Percentiles rank a stretch among this genome's conserved stretches.
Conservation (phyloP, 2,888 invertebrate genomes). For the Scaptomyza caliginosa region DNA sequence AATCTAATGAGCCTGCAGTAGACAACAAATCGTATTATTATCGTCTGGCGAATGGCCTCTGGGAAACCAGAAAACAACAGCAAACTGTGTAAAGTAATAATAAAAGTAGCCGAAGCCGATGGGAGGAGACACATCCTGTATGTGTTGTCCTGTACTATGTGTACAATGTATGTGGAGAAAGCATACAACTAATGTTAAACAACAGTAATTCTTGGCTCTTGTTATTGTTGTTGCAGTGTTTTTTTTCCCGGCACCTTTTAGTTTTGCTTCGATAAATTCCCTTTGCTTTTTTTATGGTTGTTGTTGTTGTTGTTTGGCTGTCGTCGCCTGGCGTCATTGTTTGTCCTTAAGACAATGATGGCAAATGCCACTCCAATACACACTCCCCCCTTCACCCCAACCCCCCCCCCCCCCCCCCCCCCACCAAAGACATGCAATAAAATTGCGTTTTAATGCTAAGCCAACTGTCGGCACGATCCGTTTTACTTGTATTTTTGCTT, state of each 20-base stretch:
- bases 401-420: constrained; percentile 23
- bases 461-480: constrained; percentile 45
- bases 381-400: constrained; percentile 19
- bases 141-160: neutral
- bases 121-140: neutral
- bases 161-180: constrained; percentile 26
- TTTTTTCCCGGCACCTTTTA: constrained; percentile 26
- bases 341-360: constrained; percentile 69
- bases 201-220: constrained; percentile 30
- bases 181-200: constrained; percentile 71
- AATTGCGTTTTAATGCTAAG: constrained; percentile 74
- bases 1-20: constrained; percentile 71
- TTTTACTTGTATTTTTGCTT: neutral
- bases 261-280: constrained; percentile 30
- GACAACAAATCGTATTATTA: constrained; percentile 69
- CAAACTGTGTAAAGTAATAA: constrained; percentile 41
- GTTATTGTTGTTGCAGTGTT: neutral
- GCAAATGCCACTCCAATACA: constrained; percentile 37
- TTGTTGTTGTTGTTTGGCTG: constrained; percentile 33
- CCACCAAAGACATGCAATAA: constrained; percentile 71
- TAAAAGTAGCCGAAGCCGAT: constrained; percentile 60
- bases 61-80: constrained; percentile 9
- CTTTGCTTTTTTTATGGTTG: constrained; percentile 19
- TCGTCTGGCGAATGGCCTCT: constrained; percentile 57
- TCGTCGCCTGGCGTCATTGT: constrained; percentile 50